These are phyloP conservation scores for Thaumatotibia leucotreta DNA, from an alignment of 1,140 invertebrate genomes.

Conservation along the genomic window DNA sequence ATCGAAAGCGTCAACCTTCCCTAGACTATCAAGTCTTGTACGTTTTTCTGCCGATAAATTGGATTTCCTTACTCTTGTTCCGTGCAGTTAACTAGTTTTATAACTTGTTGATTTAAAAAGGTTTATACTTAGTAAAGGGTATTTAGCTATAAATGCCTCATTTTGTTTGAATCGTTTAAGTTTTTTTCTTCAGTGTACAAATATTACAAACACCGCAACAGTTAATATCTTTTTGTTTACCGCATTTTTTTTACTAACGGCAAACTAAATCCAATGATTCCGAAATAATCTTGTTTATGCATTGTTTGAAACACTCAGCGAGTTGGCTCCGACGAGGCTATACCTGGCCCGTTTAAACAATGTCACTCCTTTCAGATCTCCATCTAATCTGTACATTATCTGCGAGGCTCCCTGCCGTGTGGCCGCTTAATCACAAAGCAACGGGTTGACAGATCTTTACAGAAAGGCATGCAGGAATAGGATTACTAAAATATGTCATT, in stretches of 20 bases:
- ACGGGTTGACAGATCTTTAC: slow-evolving; percentile 71
- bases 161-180: too few species aligned
- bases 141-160: too few species aligned
- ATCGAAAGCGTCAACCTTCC: too few species aligned
- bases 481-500: slow-evolving; percentile 59
- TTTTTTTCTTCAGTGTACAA: too few species aligned
- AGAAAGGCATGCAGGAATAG: slow-evolving; percentile 55
- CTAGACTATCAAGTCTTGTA: too few species aligned
- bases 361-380: slow-evolving; percentile 61
- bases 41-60: too few species aligned
- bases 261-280: slow-evolving; percentile 59
- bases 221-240: slow-evolving; percentile 4
- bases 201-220: slow-evolving; percentile 32
- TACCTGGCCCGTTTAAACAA: slow-evolving; percentile 64
- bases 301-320: slow-evolving; percentile 60
- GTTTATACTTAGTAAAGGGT: too few species aligned
- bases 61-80: too few species aligned
- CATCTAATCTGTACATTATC: slow-evolving; percentile 72
- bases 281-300: slow-evolving; percentile 65
- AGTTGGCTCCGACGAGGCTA: slow-evolving; percentile 32
- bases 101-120: too few species aligned
- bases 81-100: too few species aligned
- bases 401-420: slow-evolving; percentile 55
- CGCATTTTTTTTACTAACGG: slow-evolving; percentile 29
- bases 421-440: slow-evolving; percentile 66